Base-by-base conservation (phyloP, 2,888 invertebrate genomes). In the Dryadula phaetusa region DNA sequence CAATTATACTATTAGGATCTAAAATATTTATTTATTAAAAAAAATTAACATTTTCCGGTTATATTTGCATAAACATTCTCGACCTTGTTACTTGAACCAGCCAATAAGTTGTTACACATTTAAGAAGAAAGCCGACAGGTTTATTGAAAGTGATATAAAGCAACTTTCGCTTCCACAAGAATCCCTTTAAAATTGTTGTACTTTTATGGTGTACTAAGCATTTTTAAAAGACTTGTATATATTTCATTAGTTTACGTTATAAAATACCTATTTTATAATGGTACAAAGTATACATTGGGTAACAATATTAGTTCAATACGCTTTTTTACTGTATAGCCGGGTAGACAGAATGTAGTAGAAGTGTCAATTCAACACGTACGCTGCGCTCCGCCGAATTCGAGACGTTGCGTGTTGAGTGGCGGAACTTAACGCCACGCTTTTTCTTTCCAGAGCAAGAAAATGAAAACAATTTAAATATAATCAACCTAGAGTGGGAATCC, bases 111-210 rank as follows among this genome's bases (percentile, higher is more conserved):
- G 72, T 69, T 74, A 74, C 70, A 74, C 79, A 82, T 83, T 81
- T 77, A 79, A 77, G 84, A 89, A 85, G 88, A 90, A 90, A 90
- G 90, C 80, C 81, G 79, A 85, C 89, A 78, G 84, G 86, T 88
- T 85, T 77, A 70, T 75, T 71, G 79, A 79, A 76, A 79, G 77
- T 70, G 72, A 78, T 74, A 75, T 70, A 52, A 67, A 74, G 67
- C 78, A 72, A 75, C 77, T 77, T 77, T 78, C 77, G 75, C 77
- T 72, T 56, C 58, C 66, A 54, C 42, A 67, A 52, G 67, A 69
- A 69, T 70, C 68, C 70, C 66, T 71, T 64, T 37, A 67, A 72
- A 18, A 44, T 62, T 49, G 22, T n/a, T 16, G 12, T 42, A 54
- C 63, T 40, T 61, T 63, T 62, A 62, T 60, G 37, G 49, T 40